These are phyloP conservation scores for Hirtodrosophila trivittata DNA, from an alignment of 2,888 invertebrate species.

Conservation along the genomic window DNA sequence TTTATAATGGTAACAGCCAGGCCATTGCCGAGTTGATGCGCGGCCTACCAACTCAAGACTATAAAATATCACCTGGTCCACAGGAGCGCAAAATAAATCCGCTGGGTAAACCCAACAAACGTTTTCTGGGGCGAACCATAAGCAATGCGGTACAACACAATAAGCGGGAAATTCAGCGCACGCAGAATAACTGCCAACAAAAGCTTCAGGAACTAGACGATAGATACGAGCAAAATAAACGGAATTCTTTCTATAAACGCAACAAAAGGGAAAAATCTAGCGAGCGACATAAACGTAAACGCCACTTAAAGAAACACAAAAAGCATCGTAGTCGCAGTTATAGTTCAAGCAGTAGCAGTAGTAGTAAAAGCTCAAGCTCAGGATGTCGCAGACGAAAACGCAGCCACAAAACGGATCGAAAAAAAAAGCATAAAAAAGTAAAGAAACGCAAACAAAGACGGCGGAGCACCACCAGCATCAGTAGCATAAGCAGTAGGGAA, in stretches of 20 bases:
- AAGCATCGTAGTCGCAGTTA: slow-evolving; percentile 7
- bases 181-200: slow-evolving; percentile 59
- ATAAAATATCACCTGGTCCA: slow-evolving; percentile 1
- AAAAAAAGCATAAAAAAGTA: slow-evolving; percentile 33
- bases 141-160: slow-evolving; percentile 74
- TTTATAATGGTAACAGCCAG: slow-evolving; percentile 45
- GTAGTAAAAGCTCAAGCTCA: slow-evolving; percentile 23
- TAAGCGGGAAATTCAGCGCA: slow-evolving; percentile 63
- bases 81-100: slow-evolving; percentile 79
- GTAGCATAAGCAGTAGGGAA: slow-evolving; percentile 12
- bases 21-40: slow-evolving; percentile 76
- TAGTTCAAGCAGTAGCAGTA: slow-evolving; percentile 28
- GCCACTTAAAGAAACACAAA: slow-evolving; percentile 22
- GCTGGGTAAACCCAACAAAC: slow-evolving; percentile 76
- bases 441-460: slow-evolving; percentile 18
- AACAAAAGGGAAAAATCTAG: slow-evolving; percentile 6
- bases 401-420: slow-evolving; percentile 18
- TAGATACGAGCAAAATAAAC: slow-evolving; percentile 36
- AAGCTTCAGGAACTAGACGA: slow-evolving; percentile 76
- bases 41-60: slow-evolving; percentile 50
- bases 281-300: slow-evolving; percentile 6
- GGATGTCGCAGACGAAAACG: slow-evolving; percentile 20
- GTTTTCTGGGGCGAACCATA: slow-evolving; percentile 77
- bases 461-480: slow-evolving; percentile 2
- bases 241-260: slow-evolving; percentile 44